Evolutionary conservation across 2,113 vertebrate genomes (phyloP), one percentile per base, ranked within the genome.

Genomic region (Tricholaema leucomelas): DNA sequence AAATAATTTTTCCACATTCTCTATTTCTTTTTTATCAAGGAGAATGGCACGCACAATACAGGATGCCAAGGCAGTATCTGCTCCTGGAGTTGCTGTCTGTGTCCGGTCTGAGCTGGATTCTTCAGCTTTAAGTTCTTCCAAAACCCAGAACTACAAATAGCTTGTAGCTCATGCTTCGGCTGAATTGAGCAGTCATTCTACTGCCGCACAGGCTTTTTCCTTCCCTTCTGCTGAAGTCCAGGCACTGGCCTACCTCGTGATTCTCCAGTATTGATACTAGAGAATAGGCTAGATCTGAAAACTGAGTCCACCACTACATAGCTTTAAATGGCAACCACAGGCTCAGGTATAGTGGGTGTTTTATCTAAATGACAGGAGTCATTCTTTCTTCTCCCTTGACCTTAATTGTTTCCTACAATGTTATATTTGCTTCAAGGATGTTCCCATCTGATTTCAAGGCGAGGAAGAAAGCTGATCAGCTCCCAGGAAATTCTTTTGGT

Each of bases 401-500:
- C 33, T 15, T 85, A 85, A 36, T 77, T 81, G 25, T 91, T 90
- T 86, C 54, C 52, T 85, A 24, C 48, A 61, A 24, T 3, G 2
- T 55, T 79, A 33, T 71, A 67, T 85, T 85, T 91, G 52, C 35
- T 90, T 89, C 72, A 89, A 87, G 75, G 60, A 48, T 67, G 56
- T 82, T 91, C 31, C 52, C 25, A 10, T 85, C 55, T 71, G 56
- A 85, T 92, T 85, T 85, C 67, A 73, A 91, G 64, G 44, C 79
- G 75, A 88, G 25, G 36, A 89, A 44, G 90, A 92, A 95, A 93
- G 55, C 52, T 80, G 67, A 93, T 92, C 79, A 74, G 46, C 52
- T 91, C 84, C 56, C 85, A 91, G 81, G 90, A 96, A 92, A 91
- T 93, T 89, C 85, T 70, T 80, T 74, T 77, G 75, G 33, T 91